These are phyloP conservation scores for Daphoenositta chrysoptera DNA, from an alignment of 2,113 vertebrate genomes.

Conservation along the genomic window DNA sequence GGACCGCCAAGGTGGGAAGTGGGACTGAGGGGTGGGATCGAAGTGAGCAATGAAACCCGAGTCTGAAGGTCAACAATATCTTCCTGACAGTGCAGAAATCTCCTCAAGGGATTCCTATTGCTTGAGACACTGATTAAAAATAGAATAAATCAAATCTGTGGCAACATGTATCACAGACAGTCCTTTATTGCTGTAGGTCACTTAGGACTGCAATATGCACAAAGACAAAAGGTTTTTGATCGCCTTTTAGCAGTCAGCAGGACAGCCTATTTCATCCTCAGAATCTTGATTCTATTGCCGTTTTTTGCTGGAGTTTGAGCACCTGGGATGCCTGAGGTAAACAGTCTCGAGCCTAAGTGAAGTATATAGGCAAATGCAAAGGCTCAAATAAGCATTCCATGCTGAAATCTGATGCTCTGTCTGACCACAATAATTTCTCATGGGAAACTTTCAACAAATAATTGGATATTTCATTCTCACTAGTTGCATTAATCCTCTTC, in stretches of 20 bases:
- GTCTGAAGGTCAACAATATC: neutral
- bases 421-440: neutral
- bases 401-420: neutral
- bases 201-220: neutral
- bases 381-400: neutral
- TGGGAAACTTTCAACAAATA: neutral
- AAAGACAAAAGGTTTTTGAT: neutral
- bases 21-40: neutral
- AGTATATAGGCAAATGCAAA: neutral
- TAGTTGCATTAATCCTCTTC: neutral
- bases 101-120: neutral
- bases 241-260: neutral
- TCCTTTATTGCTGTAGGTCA: neutral
- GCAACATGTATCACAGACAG: neutral
- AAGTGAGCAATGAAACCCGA: neutral
- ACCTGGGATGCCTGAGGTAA: neutral
- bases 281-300: neutral
- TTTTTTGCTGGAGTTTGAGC: neutral
- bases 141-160: neutral
- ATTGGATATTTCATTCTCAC: neutral
- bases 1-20: fast-evolving
- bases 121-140: neutral
- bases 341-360: neutral
- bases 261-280: neutral
- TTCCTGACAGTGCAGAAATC: neutral